Evolutionary conservation across 1,140 invertebrate species (phyloP).

Genomic region (Metaphire vulgaris): DNA sequence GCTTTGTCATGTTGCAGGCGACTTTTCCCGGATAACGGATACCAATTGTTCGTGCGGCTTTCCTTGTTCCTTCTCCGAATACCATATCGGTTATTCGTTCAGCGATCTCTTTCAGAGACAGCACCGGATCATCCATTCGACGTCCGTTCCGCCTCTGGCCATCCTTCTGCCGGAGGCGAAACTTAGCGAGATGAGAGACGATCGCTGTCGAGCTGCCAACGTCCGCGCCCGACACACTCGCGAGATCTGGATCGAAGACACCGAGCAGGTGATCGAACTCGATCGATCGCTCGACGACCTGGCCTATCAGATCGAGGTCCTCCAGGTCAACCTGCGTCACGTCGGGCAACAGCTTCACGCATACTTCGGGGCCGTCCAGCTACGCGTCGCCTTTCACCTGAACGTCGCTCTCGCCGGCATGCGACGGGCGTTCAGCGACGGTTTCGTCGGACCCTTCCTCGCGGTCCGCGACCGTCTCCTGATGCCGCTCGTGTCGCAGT

Average conservation of each 20-base stretch:
- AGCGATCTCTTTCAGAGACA: not conserved
- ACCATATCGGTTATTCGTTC: not conserved
- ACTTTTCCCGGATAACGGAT: not conserved
- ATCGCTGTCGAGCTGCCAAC: not conserved
- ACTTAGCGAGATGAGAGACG: not conserved
- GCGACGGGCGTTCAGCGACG: constrained; percentile 1
- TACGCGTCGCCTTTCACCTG: constrained; percentile 22
- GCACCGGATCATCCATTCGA: not conserved
- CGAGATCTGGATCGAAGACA: not conserved
- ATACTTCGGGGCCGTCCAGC: not conserved
- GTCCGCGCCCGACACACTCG: not conserved
- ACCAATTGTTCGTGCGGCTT: not conserved
- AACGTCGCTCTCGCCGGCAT: constrained; percentile 22
- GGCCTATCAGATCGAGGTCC: not conserved
- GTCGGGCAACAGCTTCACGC: not conserved
- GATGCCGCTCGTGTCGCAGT: constrained; percentile 1
- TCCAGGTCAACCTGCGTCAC: not conserved
- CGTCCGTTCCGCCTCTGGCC: not conserved
- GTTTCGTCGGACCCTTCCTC: constrained; percentile 12
- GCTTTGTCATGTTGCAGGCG: not conserved
- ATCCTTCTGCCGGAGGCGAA: not conserved
- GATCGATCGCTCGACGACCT: not conserved
- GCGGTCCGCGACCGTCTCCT: constrained; percentile 6
- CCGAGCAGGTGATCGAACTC: not conserved
- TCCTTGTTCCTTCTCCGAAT: not conserved